A percentile compares a stretch with the other conserved stretches of the same genome.
phyloP scores from a whole-genome alignment of 2,888 invertebrate genomes.

The Diarsia rubi region DNA sequence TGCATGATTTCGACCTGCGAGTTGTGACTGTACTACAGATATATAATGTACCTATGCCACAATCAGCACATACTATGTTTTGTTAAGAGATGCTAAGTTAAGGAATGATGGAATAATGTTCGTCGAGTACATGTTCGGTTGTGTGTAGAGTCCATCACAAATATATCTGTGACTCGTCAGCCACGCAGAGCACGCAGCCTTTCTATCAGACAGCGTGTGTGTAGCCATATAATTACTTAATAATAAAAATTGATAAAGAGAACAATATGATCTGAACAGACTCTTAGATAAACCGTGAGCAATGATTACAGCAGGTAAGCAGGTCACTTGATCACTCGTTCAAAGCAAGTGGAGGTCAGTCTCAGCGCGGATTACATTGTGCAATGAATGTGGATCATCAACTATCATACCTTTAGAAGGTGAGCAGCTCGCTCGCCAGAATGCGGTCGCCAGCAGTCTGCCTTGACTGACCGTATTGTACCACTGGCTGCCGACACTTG shows the following conservation, averaged over 20 bases:
- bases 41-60: no score
- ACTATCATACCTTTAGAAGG: slow-evolving; percentile 1
- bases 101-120: background rate
- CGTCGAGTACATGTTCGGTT: background rate
- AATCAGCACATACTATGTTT: background rate
- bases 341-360: background rate
- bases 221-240: background rate
- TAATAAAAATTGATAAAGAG: background rate
- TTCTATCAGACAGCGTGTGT: background rate
- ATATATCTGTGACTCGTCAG: background rate
- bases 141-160: background rate
- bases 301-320: background rate
- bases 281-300: background rate
- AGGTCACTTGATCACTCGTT: background rate
- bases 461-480: slow-evolving; percentile 23
- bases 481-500: background rate
- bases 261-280: background rate
- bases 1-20: background rate
- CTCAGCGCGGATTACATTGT: background rate
- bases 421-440: background rate
- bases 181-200: background rate
- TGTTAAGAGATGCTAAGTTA: background rate
- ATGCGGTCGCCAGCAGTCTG: slow-evolving; percentile 19
- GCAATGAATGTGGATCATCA: background rate
- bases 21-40: background rate